Conservation (phyloP, 2,888 invertebrate species). For the Lasioglossum zephyrum region DNA sequence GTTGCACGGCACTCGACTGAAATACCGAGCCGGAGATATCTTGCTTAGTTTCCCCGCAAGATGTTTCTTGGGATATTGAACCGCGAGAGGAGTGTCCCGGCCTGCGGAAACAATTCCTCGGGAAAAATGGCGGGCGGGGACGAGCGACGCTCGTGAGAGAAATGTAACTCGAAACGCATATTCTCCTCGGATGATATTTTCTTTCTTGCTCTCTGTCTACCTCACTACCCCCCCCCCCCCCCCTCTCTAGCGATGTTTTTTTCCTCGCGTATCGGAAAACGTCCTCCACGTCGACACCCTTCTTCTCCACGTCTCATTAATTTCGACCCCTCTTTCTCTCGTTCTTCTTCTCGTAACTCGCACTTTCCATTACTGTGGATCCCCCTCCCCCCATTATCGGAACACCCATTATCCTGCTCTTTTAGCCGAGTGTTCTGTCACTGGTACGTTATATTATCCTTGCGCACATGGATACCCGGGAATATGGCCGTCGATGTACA, state of each 20-base stretch:
- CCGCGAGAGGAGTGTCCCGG: background rate
- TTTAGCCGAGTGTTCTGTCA: conserved; percentile 7
- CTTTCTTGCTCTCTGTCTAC: background rate
- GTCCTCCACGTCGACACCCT: conserved; percentile 1
- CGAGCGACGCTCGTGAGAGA: background rate
- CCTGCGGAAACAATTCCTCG: conserved; percentile 4
- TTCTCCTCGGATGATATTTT: background rate
- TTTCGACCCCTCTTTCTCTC: conserved; percentile 30
- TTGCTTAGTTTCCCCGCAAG: conserved; percentile 11
- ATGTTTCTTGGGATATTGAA: conserved; percentile 10
- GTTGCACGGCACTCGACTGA: conserved; percentile 66
- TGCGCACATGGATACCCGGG: background rate
- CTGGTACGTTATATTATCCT: background rate
- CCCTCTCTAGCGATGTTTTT: background rate
- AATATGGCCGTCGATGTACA: background rate
- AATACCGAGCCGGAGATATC: conserved; percentile 67
- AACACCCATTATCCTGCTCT: conserved; percentile 8
- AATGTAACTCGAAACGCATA: conserved; percentile 9
- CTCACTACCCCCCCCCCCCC: background rate
- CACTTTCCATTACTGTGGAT: conserved; percentile 16
- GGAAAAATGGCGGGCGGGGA: conserved; percentile 3
- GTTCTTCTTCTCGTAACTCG: conserved; percentile 16
- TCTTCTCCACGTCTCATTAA: conserved; percentile 31
- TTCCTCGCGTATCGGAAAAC: background rate
- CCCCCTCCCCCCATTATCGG: background rate